Evolutionary conservation across 2,888 invertebrate species (phyloP).

Genomic region (Buathra laborator): DNA sequence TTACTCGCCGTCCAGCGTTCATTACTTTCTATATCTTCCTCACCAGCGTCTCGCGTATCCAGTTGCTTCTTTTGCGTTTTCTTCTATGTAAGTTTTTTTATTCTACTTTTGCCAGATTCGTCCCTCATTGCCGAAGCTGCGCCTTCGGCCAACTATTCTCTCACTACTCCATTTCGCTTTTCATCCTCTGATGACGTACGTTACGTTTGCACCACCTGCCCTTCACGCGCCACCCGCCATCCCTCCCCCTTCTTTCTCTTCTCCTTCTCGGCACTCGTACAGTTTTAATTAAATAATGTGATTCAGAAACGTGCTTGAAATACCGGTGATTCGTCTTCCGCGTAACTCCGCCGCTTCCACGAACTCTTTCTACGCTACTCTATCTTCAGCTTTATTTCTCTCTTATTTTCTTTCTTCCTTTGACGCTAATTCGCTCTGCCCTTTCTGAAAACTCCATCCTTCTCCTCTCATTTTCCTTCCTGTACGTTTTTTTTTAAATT

Average conservation of each 20-base stretch:
- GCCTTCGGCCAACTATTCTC: conserved; percentile 6
- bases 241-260: conserved; percentile 29
- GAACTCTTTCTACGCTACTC: conserved; percentile 42
- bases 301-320: conserved; percentile 78
- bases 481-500: conserved; percentile 23
- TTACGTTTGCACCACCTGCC: conserved; percentile 55
- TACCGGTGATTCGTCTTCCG: conserved; percentile 75
- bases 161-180: conserved; percentile 37
- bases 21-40: conserved; percentile 19
- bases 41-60: neutral
- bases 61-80: conserved; percentile 13
- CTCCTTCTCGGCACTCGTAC: conserved; percentile 53
- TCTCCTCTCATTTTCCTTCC: conserved; percentile 35
- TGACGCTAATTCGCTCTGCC: conserved; percentile 31
- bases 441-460: conserved; percentile 39
- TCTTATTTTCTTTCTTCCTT: conserved; percentile 16
- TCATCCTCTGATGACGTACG: conserved; percentile 46
- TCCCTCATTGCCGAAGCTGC: conserved; percentile 21
- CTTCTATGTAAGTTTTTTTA: conserved; percentile 33
- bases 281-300: conserved; percentile 79
- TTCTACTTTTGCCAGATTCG: conserved; percentile 24
- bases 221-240: conserved; percentile 33
- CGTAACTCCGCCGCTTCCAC: conserved; percentile 48
- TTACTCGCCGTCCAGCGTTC: conserved; percentile 13
- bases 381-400: conserved; percentile 39